Conservation (phyloP, 1,140 invertebrate genomes). For the Mercenaria mercenaria region DNA sequence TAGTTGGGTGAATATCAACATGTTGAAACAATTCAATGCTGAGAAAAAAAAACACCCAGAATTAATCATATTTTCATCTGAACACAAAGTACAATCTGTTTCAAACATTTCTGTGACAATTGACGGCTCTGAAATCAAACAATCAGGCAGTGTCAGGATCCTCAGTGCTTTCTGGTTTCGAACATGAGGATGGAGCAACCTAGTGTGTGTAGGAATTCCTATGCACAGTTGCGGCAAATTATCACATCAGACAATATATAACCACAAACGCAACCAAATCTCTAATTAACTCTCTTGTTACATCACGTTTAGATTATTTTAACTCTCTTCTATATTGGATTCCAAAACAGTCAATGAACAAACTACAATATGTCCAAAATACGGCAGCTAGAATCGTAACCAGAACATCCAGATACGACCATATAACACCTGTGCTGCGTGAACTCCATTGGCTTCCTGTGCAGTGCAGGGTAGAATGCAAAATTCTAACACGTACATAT, state of each 20-base stretch:
- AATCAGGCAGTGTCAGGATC: conserved; percentile 32
- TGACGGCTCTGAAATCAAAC: conserved; percentile 28
- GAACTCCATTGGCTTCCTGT: too few relatives aligned
- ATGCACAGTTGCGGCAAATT: conserved; percentile 50
- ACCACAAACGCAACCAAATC: conserved; percentile 52
- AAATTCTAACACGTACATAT: too few relatives aligned
- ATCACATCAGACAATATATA: conserved; percentile 42
- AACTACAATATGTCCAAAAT: neutral
- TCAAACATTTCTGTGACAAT: conserved; percentile 26
- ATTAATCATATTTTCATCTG: conserved; percentile 40
- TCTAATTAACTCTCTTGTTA: conserved; percentile 54
- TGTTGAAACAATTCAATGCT: conserved; percentile 49
- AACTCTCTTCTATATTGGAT: neutral
- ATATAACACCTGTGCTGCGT: too few relatives aligned
- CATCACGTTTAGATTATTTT: conserved; percentile 56
- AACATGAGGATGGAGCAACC: conserved; percentile 52
- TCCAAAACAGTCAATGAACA: neutral
- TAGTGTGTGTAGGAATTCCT: conserved; percentile 27
- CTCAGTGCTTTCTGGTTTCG: conserved; percentile 41
- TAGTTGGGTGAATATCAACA: conserved; percentile 46
- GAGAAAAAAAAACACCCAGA: conserved; percentile 59
- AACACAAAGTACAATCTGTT: conserved; percentile 35
- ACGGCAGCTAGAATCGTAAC: neutral
- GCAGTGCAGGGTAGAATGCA: too few relatives aligned
- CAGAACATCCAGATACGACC: too few relatives aligned